Evolutionary conservation across 1,140 invertebrate genomes (phyloP), one percentile per base, ranked within the genome.

Genomic region (Procambarus virginalis): DNA sequence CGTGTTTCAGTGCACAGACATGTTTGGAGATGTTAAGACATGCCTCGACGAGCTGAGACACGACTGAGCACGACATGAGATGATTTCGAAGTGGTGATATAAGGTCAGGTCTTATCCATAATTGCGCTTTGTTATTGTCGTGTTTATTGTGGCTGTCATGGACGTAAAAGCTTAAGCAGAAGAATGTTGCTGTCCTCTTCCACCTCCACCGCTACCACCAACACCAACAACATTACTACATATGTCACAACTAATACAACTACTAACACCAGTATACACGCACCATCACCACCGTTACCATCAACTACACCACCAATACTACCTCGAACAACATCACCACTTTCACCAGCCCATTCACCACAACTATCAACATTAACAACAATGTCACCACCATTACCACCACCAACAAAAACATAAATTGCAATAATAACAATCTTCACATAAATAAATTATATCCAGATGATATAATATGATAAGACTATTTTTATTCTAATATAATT

Each of bases 111-210:
- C 58, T 12, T 55, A 55, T 82, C 51, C 20, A 82, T 82, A 82
- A 82, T 82, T 60, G n/a, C 51, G 12, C 6, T 68, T 22, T 68
- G 58, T 82, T 60, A 82, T 82, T n/a, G 48, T 22, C 12, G 34
- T 82, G 46, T 79, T 79, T 79, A 55, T 79, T 79, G 46, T 22
- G 48, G 46, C 9, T 79, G 51, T 49, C 17, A 3, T 79, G 46
- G 46, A 14, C 9, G 4, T 79, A 3, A 55, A 10, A 51, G 48
- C 8, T 55, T 46, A 3, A 9, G 14, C 68, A 73, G 68, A 34
- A 22, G 68, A 22, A 4, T 20, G n/a, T 14, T 73, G n/a, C 22
- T 34, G 64, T 68, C 20, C 3, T 68, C 55, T 8, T 5, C 60
- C 14, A 64, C 60, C 22, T 9, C 75, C 75, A 34, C 10, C 22